These are phyloP conservation scores for Tragopan temminckii DNA, from an alignment of 2,797 vertebrate genomes.

Conservation along the genomic window DNA sequence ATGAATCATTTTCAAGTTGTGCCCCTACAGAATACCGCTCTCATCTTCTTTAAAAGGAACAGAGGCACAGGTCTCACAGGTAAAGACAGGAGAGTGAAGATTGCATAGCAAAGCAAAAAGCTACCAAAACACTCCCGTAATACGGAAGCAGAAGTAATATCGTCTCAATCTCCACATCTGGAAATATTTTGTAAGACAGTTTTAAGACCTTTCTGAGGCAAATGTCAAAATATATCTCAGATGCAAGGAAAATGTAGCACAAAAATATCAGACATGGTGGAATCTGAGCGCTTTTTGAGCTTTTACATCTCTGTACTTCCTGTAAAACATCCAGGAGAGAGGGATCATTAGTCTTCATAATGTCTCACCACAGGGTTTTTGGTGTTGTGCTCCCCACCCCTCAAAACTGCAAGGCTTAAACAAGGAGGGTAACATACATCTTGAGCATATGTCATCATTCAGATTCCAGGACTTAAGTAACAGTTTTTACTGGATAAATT, in stretches of 20 bases:
- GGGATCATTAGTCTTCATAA: background rate
- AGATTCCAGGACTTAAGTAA: background rate
- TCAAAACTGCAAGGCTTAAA: background rate
- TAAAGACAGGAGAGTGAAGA: background rate
- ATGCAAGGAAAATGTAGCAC: background rate
- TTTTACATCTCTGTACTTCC: background rate
- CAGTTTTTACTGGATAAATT: background rate
- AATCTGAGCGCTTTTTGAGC: background rate
- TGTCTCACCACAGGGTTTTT: background rate
- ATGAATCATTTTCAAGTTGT: background rate
- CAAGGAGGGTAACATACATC: background rate
- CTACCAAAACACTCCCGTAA: background rate
- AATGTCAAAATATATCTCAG: background rate
- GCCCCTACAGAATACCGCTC: background rate
- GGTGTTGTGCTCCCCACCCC: rapidly evolving
- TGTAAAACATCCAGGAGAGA: background rate
- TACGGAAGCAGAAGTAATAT: background rate
- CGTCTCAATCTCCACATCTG: background rate
- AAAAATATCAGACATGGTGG: background rate
- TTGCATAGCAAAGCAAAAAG: background rate
- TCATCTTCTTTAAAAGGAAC: background rate
- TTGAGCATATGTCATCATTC: background rate
- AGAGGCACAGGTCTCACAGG: background rate
- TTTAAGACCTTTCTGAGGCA: background rate
- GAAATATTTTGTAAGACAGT: background rate